Evolutionary conservation across 2,113 vertebrate species (phyloP).

Genomic region (Eulacestoma nigropectus): DNA sequence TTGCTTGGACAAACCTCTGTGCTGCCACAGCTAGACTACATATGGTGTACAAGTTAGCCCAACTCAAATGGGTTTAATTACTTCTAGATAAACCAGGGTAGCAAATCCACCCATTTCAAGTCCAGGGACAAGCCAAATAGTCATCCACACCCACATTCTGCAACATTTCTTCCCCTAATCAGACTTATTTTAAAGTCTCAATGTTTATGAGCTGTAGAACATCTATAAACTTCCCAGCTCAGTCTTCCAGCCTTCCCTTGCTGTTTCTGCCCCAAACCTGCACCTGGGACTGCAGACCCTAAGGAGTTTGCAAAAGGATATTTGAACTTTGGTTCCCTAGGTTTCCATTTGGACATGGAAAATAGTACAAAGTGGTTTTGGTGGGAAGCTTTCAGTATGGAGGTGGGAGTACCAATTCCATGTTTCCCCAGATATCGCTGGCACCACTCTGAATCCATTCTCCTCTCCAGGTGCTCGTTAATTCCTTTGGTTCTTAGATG

Average conservation of each 20-base stretch:
- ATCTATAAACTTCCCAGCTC: background rate
- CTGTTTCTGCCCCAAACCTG: background rate
- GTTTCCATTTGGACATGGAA: background rate
- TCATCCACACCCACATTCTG: background rate
- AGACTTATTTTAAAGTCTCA: background rate
- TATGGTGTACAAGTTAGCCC: background rate
- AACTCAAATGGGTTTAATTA: background rate
- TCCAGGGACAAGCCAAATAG: background rate
- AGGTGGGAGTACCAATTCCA: background rate
- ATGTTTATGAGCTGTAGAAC: background rate
- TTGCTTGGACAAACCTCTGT: background rate
- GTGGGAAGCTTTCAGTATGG: background rate
- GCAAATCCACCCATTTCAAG: background rate
- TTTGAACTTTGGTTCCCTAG: background rate
- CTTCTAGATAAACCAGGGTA: background rate
- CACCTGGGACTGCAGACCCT: background rate
- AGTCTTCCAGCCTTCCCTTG: background rate
- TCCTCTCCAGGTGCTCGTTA: background rate
- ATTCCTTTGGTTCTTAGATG: background rate
- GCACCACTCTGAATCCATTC: background rate
- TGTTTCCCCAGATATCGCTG: background rate
- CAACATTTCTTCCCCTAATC: background rate
- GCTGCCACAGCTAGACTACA: background rate
- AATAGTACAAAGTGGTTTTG: background rate
- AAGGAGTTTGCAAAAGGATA: background rate